These are phyloP conservation scores for Asteroscopus sphinx DNA, from an alignment of 2,888 invertebrate species.

Conservation along the genomic window DNA sequence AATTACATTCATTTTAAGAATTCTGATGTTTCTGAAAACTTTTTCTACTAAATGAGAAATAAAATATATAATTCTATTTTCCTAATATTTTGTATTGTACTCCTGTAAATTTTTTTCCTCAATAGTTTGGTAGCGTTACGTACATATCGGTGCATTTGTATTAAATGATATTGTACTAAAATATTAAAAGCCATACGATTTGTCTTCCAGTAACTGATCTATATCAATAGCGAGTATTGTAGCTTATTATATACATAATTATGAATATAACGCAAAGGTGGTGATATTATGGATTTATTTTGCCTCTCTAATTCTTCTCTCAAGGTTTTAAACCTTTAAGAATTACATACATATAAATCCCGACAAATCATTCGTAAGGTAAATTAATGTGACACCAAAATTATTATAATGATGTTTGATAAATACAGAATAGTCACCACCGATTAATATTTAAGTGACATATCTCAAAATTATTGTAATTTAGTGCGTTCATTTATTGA, in stretches of 20 bases:
- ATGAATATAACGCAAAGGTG: slow-evolving; percentile 74
- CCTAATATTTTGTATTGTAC: slow-evolving; percentile 86
- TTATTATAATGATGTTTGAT: slow-evolving; percentile 51
- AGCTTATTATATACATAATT: slow-evolving; percentile 87
- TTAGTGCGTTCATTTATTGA: slow-evolving; percentile 89
- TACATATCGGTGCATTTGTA: slow-evolving; percentile 87
- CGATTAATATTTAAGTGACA: slow-evolving; percentile 84
- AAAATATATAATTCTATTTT: slow-evolving; percentile 83
- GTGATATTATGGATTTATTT: slow-evolving; percentile 72
- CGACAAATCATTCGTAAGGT: slow-evolving; percentile 20
- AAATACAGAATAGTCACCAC: slow-evolving; percentile 77
- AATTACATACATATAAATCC: slow-evolving; percentile 12
- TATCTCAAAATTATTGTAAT: slow-evolving; percentile 89
- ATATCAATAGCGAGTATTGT: slow-evolving; percentile 88
- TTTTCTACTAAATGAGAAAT: slow-evolving; percentile 75
- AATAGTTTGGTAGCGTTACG: slow-evolving; percentile 85
- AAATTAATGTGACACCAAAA: slow-evolving; percentile 42
- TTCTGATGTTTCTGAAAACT: slow-evolving; percentile 79
- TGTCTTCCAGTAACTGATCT: slow-evolving; percentile 90
- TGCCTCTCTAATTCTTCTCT: slow-evolving; percentile 12
- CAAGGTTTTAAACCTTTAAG: slow-evolving; percentile 35
- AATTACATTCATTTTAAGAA: slow-evolving; percentile 65
- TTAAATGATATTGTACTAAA: slow-evolving; percentile 81
- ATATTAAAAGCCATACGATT: slow-evolving; percentile 90
- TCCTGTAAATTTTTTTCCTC: slow-evolving; percentile 80